phyloP scores from a whole-genome alignment of 2,113 vertebrate species.

The Redunca redunca region DNA sequence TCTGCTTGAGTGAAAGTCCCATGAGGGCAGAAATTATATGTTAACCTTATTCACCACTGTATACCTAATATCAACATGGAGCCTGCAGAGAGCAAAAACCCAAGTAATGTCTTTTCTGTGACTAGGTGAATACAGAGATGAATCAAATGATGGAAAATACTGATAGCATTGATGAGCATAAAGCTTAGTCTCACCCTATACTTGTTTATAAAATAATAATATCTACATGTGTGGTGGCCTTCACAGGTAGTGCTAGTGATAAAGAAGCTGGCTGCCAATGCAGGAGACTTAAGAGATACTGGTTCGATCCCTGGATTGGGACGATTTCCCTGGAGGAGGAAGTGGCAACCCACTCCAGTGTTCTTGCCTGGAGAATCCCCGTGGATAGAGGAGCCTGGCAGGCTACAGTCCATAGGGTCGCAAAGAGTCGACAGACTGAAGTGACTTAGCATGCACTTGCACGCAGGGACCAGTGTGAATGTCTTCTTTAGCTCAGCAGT shows the following conservation, averaged over 20 bases:
- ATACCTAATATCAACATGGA: neutral
- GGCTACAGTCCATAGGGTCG: neutral
- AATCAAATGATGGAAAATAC: neutral
- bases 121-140: neutral
- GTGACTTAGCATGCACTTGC: neutral
- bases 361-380: neutral
- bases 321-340: neutral
- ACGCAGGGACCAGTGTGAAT: neutral
- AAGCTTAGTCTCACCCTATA: no score
- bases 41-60: neutral
- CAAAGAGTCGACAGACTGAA: neutral
- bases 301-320: neutral
- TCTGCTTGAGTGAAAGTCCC: neutral
- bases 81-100: neutral
- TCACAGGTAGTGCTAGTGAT: neutral
- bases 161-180: neutral
- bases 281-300: neutral
- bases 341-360: neutral
- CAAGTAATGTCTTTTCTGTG: neutral
- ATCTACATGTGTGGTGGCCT: neutral
- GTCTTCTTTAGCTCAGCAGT: neutral
- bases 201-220: neutral
- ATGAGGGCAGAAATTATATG: neutral
- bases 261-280: neutral
- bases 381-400: neutral